Conservation (phyloP, 1,140 invertebrate species). For the Melipona quadrifasciata region DNA sequence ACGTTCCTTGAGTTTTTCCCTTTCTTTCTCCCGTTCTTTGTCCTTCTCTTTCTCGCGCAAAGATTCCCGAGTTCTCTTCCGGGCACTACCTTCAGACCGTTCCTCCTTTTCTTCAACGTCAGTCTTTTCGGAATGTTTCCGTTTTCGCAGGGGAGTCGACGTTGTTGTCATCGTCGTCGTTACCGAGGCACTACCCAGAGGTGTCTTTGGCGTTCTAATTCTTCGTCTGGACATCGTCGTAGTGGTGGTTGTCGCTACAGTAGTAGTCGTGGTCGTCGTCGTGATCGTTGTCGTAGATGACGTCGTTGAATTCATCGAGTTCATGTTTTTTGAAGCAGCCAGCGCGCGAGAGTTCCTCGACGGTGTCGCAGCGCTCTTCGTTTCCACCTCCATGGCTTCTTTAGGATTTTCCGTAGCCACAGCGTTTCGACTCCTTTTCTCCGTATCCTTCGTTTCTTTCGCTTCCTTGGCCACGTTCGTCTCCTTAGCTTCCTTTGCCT, state of each 20-base stretch:
- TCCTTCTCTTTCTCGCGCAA: conserved; percentile 69
- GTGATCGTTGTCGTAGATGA: conserved; percentile 38
- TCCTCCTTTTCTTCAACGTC: conserved; percentile 74
- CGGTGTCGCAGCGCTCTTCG: conserved; percentile 46
- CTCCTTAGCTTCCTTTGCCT: conserved; percentile 64
- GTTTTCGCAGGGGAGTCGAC: conserved; percentile 72
- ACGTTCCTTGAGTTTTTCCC: conserved; percentile 37
- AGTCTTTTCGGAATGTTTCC: conserved; percentile 81
- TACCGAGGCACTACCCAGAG: background rate
- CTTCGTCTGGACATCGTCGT: conserved; percentile 63
- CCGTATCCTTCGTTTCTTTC: conserved; percentile 72
- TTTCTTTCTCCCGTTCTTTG: conserved; percentile 59
- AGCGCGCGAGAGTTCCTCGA: conserved; percentile 57
- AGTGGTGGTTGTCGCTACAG: background rate
- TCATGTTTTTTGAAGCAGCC: conserved; percentile 35
- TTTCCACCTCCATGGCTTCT: conserved; percentile 37
- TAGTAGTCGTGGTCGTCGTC: conserved; percentile 49
- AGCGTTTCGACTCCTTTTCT: conserved; percentile 63
- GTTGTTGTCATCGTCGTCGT: background rate
- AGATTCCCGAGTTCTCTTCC: conserved; percentile 75
- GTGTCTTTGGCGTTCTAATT: conserved; percentile 72
- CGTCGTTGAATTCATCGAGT: conserved; percentile 36
- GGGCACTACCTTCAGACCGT: conserved; percentile 55
- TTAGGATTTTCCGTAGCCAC: conserved; percentile 52
- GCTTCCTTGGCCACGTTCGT: conserved; percentile 52